phyloP scores from a whole-genome alignment of 2,888 invertebrate species.

The Chrysomela aeneicollis region DNA sequence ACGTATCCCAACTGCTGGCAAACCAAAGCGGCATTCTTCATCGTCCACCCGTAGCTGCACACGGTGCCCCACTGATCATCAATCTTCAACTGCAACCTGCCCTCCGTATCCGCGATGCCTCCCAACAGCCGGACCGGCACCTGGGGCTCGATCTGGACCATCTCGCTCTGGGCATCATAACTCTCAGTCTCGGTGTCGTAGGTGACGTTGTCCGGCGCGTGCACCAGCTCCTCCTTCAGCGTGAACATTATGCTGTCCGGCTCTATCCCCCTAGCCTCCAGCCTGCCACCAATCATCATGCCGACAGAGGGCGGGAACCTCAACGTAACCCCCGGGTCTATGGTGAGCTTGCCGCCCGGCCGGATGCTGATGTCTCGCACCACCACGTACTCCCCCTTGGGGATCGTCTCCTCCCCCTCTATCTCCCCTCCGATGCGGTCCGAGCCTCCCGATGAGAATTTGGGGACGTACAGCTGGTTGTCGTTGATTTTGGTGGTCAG shows the following conservation, averaged over 20 bases:
- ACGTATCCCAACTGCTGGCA: slow-evolving; percentile 95
- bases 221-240: slow-evolving; percentile 76
- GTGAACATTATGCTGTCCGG: slow-evolving; percentile 84
- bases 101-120: slow-evolving; percentile 83
- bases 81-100: slow-evolving; percentile 84
- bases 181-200: slow-evolving; percentile 64
- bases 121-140: slow-evolving; percentile 83
- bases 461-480: slow-evolving; percentile 79
- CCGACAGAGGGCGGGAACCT: slow-evolving; percentile 93
- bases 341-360: slow-evolving; percentile 88
- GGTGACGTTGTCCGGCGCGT: slow-evolving; percentile 70
- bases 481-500: slow-evolving; percentile 83
- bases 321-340: slow-evolving; percentile 88
- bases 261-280: slow-evolving; percentile 82
- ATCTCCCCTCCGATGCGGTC: slow-evolving; percentile 90
- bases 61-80: slow-evolving; percentile 96
- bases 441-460: slow-evolving; percentile 72
- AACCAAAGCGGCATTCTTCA: slow-evolving; percentile 88
- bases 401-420: slow-evolving; percentile 85
- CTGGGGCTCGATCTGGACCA: slow-evolving; percentile 68
- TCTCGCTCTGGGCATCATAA: slow-evolving; percentile 65
- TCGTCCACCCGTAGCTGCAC: slow-evolving; percentile 96
- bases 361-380: slow-evolving; percentile 93
- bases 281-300: slow-evolving; percentile 93
- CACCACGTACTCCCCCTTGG: slow-evolving; percentile 88